Base-by-base conservation (phyloP, 2,797 vertebrate species). In the Eremophila alpestris region DNA sequence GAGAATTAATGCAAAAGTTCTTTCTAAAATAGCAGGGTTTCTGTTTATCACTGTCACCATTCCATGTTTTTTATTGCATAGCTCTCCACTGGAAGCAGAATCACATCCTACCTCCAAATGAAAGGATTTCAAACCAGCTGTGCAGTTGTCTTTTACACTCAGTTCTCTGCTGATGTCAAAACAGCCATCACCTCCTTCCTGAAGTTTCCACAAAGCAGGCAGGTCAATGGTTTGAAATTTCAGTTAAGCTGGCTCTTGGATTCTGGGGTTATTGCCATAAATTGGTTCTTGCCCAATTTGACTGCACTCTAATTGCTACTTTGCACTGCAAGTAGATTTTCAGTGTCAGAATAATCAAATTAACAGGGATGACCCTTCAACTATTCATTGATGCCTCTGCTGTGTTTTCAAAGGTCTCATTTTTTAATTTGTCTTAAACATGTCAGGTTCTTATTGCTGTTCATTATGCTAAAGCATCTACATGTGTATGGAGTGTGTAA, bases 331-430 rank as follows among this genome's bases (percentile, higher is more conserved):
- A 79, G 64, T 59, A 60, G 59, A 52, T 85, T 70, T 82, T 41
- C 29, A 19, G 63, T 82, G 55, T 79, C 77, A 76, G 67, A 87
- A 82, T 89, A 80, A 89, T 73, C 36, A 82, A 89, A 92, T 93
- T 92, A 87, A 46, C 52, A 77, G 82, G 68, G 12, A 41, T 85
- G 79, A 90, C 75, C 81, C 64, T 82, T 88, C 69, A 86, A 5
- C 51, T 63, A 13, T 73, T 73, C 48, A 43, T 24, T 67, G 63
- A 52, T 76, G 43, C 26, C n/a, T 81, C 67, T 84, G 24, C 16
- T 86, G 36, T 84, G 38, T 70, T 94, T 87, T 73, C 63, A 76
- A 59, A 82, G 67, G 67, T 73, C 52, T 69, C 9, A 55, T 93
- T 90, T 95, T 83, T 54, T 48, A 68, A 69, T 92, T 85, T 86